phyloP scores from a whole-genome alignment of 2,888 invertebrate genomes.

The Leucophora obtusa region DNA sequence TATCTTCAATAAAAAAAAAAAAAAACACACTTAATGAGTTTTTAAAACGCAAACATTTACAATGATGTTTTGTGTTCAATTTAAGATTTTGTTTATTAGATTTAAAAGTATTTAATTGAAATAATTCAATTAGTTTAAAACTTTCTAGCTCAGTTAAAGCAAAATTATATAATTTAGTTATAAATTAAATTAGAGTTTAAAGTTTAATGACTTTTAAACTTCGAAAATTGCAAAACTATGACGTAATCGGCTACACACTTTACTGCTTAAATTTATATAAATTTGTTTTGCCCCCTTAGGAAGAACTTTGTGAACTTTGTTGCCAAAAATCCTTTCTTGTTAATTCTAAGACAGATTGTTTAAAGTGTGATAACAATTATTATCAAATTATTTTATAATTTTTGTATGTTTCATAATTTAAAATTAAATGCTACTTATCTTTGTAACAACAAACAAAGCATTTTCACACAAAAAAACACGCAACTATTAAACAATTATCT shows the following conservation, averaged over 20 bases:
- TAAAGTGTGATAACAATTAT: constrained; percentile 39
- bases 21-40: constrained; percentile 38
- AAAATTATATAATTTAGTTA: background rate
- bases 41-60: constrained; percentile 44
- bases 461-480: constrained; percentile 41
- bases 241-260: no score
- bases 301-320: constrained; percentile 3
- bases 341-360: constrained; percentile 5
- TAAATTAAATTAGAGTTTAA: background rate
- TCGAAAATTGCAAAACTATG: no score
- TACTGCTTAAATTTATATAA: no score
- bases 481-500: constrained; percentile 51
- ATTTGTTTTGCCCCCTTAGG: background rate
- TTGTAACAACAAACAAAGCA: constrained; percentile 6
- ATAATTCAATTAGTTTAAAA: constrained; percentile 45
- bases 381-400: constrained; percentile 37
- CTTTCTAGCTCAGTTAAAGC: background rate
- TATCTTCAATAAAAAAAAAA: background rate
- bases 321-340: background rate
- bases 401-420: constrained; percentile 1
- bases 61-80: background rate
- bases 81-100: constrained; percentile 2
- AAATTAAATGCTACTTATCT: constrained; percentile 34
- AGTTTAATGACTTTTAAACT: constrained; percentile 32
- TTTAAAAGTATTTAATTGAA: constrained; percentile 14